Evolutionary conservation across 2,113 vertebrate species (phyloP).

Genomic region (Poecile atricapillus): DNA sequence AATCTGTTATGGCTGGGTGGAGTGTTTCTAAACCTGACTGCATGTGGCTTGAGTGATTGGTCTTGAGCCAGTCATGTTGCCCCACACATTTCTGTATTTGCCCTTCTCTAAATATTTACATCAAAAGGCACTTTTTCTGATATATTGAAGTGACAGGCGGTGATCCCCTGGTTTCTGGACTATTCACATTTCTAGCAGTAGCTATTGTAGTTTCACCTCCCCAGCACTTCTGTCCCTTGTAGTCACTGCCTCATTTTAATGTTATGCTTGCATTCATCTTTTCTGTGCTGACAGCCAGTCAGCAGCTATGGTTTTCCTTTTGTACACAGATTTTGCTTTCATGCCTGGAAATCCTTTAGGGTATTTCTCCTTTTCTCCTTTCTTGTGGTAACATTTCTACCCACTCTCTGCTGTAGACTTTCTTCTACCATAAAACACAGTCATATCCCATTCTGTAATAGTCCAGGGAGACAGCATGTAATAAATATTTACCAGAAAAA

Average conservation of each 20-base stretch:
- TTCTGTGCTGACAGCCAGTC: not conserved
- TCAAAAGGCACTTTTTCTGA: not conserved
- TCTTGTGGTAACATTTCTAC: not conserved
- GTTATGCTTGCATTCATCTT: not conserved
- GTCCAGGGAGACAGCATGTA: not conserved
- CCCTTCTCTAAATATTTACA: not conserved
- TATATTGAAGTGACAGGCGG: not conserved
- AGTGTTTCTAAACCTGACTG: not conserved
- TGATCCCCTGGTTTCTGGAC: not conserved
- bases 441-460: not conserved
- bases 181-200: not conserved
- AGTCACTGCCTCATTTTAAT: not conserved
- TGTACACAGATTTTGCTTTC: not conserved
- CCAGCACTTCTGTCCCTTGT: not conserved
- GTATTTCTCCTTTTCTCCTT: not conserved
- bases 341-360: not conserved
- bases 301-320: not conserved
- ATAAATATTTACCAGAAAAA: not conserved
- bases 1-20: not conserved
- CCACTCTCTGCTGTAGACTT: not conserved
- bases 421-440: not conserved
- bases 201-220: not conserved
- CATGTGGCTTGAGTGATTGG: not conserved
- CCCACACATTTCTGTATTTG: not conserved
- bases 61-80: not conserved